These are phyloP conservation scores for Myrmecophaga tridactyla DNA, from an alignment of 2,113 vertebrate species.

Conservation along the genomic window DNA sequence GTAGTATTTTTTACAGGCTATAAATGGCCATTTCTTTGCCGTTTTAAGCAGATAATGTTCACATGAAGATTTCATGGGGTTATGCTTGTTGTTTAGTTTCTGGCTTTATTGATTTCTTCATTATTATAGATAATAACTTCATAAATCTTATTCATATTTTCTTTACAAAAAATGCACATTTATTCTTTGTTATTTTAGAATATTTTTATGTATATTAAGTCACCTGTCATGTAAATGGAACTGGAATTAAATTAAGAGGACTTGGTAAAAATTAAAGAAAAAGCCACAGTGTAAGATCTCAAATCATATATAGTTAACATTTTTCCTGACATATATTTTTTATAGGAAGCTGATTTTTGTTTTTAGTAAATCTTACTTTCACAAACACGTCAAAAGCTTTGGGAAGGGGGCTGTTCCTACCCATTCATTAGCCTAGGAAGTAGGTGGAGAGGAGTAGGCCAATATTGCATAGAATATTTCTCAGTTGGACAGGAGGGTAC, in stretches of 20 bases:
- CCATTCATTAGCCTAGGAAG: neutral
- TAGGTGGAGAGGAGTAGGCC: neutral
- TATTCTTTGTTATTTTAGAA: neutral
- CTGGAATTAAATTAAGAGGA: neutral
- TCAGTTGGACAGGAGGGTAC: neutral
- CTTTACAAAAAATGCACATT: neutral
- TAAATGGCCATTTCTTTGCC: neutral
- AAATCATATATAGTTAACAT: neutral
- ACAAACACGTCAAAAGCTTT: neutral
- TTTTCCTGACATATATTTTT: neutral
- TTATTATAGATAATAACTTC: neutral
- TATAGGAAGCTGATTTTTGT: neutral
- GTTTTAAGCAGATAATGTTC: neutral
- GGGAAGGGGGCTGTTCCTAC: neutral
- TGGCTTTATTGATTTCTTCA: neutral
- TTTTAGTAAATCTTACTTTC: neutral
- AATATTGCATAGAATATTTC: neutral
- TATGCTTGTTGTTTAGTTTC: neutral
- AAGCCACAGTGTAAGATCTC: neutral
- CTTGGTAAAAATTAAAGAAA: neutral
- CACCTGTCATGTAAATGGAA: neutral
- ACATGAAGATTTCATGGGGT: neutral
- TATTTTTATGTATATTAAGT: neutral
- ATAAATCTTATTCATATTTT: neutral
- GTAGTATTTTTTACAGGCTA: neutral